Percentiles rank a stretch among this genome's conserved stretches.
Evolutionary conservation across 2,113 vertebrate species (phyloP).

Genomic region (Daubentonia madagascariensis): DNA sequence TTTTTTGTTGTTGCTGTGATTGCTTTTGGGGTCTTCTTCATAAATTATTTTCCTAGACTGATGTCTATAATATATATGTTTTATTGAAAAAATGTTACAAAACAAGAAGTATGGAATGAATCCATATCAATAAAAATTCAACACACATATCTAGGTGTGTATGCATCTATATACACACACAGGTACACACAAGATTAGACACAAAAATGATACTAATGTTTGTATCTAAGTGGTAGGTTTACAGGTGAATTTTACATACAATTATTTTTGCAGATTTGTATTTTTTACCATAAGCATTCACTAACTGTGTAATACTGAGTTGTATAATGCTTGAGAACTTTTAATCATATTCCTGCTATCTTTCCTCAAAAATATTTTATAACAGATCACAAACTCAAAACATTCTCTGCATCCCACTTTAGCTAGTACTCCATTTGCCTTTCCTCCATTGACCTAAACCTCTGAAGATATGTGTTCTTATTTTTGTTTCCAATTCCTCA

Average conservation of each 20-base stretch:
- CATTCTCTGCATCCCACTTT: not conserved
- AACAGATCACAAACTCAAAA: not conserved
- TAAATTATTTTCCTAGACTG: too few species aligned
- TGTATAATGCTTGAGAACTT: not conserved
- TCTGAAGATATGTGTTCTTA: not conserved
- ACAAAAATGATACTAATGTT: not conserved
- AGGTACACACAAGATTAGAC: not conserved
- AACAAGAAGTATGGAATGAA: not conserved
- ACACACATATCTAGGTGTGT: not conserved
- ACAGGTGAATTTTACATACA: not conserved
- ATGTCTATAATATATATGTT: too few species aligned
- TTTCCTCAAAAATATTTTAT: not conserved
- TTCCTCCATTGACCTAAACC: not conserved
- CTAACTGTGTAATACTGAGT: not conserved
- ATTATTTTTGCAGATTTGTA: not conserved
- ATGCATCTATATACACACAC: not conserved
- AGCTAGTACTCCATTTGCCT: not conserved
- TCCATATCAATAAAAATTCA: not conserved
- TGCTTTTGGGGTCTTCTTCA: too few species aligned
- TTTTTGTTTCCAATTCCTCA: not conserved
- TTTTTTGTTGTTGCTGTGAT: too few species aligned
- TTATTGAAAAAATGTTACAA: not conserved
- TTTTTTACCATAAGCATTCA: not conserved
- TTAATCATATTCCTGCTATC: not conserved
- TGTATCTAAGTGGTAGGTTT: not conserved